Conservation (phyloP, 2,888 invertebrate genomes). For the Zootermopsis nevadensis region DNA sequence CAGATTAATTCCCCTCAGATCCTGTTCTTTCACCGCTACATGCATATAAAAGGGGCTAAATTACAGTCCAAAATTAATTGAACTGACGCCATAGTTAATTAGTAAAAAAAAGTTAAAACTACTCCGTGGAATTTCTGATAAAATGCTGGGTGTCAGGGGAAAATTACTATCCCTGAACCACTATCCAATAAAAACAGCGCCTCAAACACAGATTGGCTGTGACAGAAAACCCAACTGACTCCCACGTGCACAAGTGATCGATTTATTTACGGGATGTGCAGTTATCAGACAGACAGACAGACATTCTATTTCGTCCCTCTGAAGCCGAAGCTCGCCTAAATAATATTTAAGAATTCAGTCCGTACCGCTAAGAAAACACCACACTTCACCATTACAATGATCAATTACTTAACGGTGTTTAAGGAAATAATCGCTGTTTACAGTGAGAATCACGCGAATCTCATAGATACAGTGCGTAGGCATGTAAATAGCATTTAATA, state of each 20-base stretch:
- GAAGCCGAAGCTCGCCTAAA: too few species aligned
- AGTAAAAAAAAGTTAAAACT: not conserved
- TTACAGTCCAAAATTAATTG: constrained; percentile 6
- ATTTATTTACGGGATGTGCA: not conserved
- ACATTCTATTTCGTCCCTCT: too few species aligned
- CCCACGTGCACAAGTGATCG: not conserved
- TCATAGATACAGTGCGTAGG: too few species aligned
- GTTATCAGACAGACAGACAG: too few species aligned
- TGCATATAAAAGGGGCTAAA: not conserved
- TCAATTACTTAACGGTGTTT: too few species aligned
- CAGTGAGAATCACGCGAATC: too few species aligned
- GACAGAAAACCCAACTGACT: not conserved
- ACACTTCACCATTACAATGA: too few species aligned
- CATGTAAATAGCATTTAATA: too few species aligned
- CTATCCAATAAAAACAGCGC: not conserved
- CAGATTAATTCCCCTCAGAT: not conserved
- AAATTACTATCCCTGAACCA: not conserved
- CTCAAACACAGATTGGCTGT: not conserved
- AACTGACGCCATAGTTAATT: constrained; percentile 1
- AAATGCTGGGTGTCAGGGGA: too few species aligned
- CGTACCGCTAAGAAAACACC: too few species aligned
- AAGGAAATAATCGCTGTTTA: too few species aligned
- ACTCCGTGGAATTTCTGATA: not conserved
- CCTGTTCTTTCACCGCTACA: not conserved
- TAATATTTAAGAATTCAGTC: too few species aligned